Evolutionary conservation across 2,888 invertebrate genomes (phyloP).

Genomic region (Charanyca ferruginea): DNA sequence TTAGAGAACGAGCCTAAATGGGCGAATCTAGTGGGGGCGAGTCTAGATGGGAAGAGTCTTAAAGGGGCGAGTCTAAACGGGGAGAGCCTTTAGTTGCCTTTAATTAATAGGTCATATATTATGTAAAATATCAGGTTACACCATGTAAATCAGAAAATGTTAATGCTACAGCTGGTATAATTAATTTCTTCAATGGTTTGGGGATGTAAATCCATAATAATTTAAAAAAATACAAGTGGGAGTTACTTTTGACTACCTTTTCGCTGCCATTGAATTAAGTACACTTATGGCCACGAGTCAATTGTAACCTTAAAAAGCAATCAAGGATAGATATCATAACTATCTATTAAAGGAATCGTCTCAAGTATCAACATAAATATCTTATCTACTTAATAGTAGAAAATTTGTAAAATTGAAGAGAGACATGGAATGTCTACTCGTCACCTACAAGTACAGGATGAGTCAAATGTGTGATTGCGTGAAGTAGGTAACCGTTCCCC

Average conservation of each 20-base stretch:
- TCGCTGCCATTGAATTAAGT: background rate
- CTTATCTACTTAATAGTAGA: conserved; percentile 13
- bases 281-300: conserved; percentile 24
- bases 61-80: too few species aligned
- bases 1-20: too few species aligned
- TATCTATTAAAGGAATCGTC: conserved; percentile 18
- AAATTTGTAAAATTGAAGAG: conserved; percentile 24
- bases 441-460: background rate
- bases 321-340: conserved; percentile 34
- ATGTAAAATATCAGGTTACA: too few species aligned
- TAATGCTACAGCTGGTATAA: too few species aligned
- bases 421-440: background rate
- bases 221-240: too few species aligned
- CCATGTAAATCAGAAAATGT: too few species aligned
- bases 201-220: too few species aligned
- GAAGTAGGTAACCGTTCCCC: conserved; percentile 1
- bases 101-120: too few species aligned
- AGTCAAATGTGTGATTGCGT: conserved; percentile 26
- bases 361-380: conserved; percentile 5
- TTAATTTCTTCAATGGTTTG: too few species aligned
- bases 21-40: too few species aligned
- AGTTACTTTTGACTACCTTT: background rate
- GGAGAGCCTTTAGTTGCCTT: too few species aligned
- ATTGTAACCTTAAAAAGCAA: background rate
- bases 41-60: too few species aligned